Conservation (phyloP, 2,888 invertebrate species). For the Platycheirus rosarum region DNA sequence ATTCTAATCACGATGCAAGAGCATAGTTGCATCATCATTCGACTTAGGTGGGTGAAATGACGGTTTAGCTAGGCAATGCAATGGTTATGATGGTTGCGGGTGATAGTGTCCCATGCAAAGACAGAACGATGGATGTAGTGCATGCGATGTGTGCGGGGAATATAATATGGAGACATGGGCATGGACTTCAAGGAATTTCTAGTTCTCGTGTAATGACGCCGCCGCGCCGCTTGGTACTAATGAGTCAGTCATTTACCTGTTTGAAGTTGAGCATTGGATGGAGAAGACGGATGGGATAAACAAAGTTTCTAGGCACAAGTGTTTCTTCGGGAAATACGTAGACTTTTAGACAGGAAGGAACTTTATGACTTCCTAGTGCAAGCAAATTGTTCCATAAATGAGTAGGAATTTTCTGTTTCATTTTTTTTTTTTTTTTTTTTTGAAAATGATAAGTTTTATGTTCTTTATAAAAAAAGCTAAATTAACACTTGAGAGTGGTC, state of each 20-base stretch:
- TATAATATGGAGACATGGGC: slow-evolving; percentile 31
- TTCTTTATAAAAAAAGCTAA: too few relatives aligned
- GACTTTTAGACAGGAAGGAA: slow-evolving; percentile 64
- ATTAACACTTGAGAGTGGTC: too few relatives aligned
- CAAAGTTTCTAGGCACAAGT: slow-evolving; percentile 16
- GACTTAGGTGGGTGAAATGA: slow-evolving; percentile 61
- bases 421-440: too few relatives aligned
- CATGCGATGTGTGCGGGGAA: slow-evolving; percentile 37
- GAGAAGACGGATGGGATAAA: slow-evolving; percentile 25
- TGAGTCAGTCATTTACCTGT: slow-evolving; percentile 64
- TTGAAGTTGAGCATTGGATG: slow-evolving; percentile 11
- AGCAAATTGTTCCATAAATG: slow-evolving; percentile 15
- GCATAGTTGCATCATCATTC: slow-evolving; percentile 63
- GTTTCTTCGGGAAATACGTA: slow-evolving; percentile 12
- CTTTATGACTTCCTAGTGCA: slow-evolving; percentile 64
- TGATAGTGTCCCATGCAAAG: slow-evolving; percentile 22
- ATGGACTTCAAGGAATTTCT: slow-evolving; percentile 67
- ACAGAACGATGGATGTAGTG: slow-evolving; percentile 36
- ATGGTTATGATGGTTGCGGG: slow-evolving; percentile 22
- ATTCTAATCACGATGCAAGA: slow-evolving; percentile 72
- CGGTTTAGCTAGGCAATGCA: slow-evolving; percentile 9
- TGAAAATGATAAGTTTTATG: too few relatives aligned
- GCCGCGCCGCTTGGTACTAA: slow-evolving; percentile 37
- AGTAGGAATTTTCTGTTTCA: too few relatives aligned
- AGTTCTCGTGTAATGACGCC: slow-evolving; percentile 66